phyloP scores from a whole-genome alignment of 2,888 invertebrate genomes.

The Spisula subtruncata region DNA sequence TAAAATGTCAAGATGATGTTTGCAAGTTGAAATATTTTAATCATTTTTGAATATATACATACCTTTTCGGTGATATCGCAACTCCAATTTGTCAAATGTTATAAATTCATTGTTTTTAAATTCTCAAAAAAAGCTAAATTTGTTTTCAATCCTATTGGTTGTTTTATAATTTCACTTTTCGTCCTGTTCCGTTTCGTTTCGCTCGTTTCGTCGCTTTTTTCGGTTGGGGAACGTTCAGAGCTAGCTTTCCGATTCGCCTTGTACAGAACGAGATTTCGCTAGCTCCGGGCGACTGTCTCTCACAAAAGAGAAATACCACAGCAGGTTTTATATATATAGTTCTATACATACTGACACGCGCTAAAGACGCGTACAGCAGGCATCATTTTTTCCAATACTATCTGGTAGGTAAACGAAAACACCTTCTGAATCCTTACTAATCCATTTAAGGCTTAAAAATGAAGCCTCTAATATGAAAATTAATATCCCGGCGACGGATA shows the following conservation, averaged over 20 bases:
- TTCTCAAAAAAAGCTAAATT: background rate
- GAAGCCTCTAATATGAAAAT: constrained; percentile 5
- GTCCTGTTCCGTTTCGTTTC: background rate
- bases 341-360: background rate
- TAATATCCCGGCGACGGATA: constrained; percentile 1
- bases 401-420: constrained; percentile 2
- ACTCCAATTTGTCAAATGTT: background rate
- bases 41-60: background rate
- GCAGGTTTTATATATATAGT: background rate
- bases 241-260: background rate
- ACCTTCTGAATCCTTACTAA: background rate
- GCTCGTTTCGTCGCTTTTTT: background rate
- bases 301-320: background rate
- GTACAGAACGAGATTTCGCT: background rate
- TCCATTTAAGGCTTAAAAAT: background rate
- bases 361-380: background rate
- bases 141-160: background rate
- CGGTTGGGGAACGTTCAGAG: background rate
- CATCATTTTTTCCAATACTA: constrained; percentile 12
- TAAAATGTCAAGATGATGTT: no score
- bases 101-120: background rate
- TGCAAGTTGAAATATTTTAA: no score
- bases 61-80: background rate
- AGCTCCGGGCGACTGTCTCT: background rate
- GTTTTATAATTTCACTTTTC: background rate